These are phyloP conservation scores for Cynaeus angustus DNA, from an alignment of 2,888 invertebrate genomes.

Conservation along the genomic window DNA sequence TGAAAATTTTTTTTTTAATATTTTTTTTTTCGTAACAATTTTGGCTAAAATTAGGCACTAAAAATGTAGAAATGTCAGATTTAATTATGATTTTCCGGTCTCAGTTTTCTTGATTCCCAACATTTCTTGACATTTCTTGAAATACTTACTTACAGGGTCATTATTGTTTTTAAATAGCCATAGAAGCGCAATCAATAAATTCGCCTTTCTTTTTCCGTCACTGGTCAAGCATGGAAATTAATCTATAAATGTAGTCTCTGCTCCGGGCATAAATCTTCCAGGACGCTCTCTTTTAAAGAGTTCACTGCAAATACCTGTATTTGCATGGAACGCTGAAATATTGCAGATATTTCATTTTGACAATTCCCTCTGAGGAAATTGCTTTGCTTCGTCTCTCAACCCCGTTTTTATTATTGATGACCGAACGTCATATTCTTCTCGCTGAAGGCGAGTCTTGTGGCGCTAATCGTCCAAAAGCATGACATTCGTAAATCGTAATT, in stretches of 20 bases:
- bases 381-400: slow-evolving; percentile 20
- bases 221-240: slow-evolving; percentile 39
- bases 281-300: slow-evolving; percentile 26
- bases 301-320: slow-evolving; percentile 35
- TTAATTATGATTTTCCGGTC: too few relatives aligned
- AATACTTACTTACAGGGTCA: too few relatives aligned
- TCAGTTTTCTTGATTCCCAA: too few relatives aligned
- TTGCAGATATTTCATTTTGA: slow-evolving; percentile 42
- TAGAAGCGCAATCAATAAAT: too few relatives aligned
- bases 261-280: slow-evolving; percentile 24
- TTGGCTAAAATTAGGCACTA: too few relatives aligned
- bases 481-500: slow-evolving; percentile 18
- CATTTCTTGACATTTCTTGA: too few relatives aligned
- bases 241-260: slow-evolving; percentile 40
- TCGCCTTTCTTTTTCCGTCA: not conserved
- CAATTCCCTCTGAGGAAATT: slow-evolving; percentile 25
- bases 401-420: slow-evolving; percentile 29
- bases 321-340: slow-evolving; percentile 42
- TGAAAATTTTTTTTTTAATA: too few relatives aligned
- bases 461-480: slow-evolving; percentile 12
- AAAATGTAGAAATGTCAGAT: too few relatives aligned
- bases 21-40: too few relatives aligned
- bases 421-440: slow-evolving; percentile 17
- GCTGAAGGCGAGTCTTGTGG: slow-evolving; percentile 19
- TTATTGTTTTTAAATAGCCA: too few relatives aligned